A percentile compares a stretch with the other conserved stretches of the same genome.
These are phyloP conservation scores for Lynx canadensis DNA, from an alignment of 2,113 vertebrate species.

Conservation along the genomic window DNA sequence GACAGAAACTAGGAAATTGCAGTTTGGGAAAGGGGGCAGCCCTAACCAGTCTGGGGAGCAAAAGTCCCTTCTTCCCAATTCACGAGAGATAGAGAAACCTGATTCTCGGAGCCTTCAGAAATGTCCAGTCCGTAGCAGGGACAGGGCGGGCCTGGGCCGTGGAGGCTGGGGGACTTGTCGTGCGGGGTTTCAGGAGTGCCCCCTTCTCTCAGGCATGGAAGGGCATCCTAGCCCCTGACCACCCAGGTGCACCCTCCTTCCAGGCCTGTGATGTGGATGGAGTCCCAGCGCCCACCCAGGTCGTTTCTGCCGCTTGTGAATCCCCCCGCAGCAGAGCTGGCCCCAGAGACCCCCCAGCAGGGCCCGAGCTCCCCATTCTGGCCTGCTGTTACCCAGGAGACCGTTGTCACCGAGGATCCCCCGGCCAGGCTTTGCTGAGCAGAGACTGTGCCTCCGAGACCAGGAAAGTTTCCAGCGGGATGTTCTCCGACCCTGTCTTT, in stretches of 20 bases:
- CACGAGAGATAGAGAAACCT: background rate
- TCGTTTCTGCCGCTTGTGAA: background rate
- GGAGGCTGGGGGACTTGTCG: too few species aligned
- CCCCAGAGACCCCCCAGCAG: background rate
- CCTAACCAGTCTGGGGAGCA: background rate
- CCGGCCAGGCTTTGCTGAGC: background rate
- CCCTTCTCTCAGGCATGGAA: background rate
- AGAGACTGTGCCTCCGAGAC: background rate
- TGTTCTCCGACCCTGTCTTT: background rate
- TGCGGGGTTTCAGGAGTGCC: rapidly evolving
- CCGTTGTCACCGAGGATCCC: background rate
- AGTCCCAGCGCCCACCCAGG: background rate
- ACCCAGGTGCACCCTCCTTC: background rate
- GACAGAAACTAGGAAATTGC: background rate
- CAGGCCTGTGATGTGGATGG: background rate
- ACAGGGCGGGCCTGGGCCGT: background rate
- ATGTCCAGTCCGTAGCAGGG: background rate
- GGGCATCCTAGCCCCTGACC: background rate
- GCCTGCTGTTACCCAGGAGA: conserved; percentile 24
- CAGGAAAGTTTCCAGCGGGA: conserved; percentile 26
- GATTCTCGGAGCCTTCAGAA: background rate
- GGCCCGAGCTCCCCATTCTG: background rate
- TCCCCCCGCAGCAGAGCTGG: background rate
- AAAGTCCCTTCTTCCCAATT: background rate
- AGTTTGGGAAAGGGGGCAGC: background rate